These are phyloP conservation scores for Cheilosia urbana DNA, from an alignment of 2,888 invertebrate species.

Conservation along the genomic window DNA sequence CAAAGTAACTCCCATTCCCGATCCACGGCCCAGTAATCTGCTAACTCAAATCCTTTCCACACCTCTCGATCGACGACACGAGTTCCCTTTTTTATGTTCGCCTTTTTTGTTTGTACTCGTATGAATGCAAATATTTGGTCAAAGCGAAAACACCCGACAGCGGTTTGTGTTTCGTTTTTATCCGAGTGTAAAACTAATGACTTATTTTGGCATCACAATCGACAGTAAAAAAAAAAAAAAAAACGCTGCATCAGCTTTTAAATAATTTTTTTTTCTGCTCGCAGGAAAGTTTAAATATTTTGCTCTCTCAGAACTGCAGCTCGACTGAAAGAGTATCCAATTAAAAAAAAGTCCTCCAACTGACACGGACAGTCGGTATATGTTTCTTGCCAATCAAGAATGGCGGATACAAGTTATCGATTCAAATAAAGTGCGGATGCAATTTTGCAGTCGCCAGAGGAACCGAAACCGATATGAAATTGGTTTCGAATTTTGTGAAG, in stretches of 20 bases:
- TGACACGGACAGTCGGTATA: constrained; percentile 11
- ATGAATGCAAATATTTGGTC: constrained; percentile 52
- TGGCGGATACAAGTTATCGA: constrained; percentile 11
- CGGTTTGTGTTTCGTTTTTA: constrained; percentile 14
- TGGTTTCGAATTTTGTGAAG: constrained; percentile 18
- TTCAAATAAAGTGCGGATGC: constrained; percentile 24
- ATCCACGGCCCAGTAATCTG: constrained; percentile 25
- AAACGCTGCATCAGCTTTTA: neutral
- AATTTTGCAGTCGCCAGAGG: neutral
- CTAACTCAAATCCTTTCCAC: constrained; percentile 57
- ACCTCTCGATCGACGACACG: constrained; percentile 35
- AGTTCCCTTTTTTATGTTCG: neutral
- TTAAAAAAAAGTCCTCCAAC: constrained; percentile 35
- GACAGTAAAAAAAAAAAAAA: constrained; percentile 6
- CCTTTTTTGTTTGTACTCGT: neutral
- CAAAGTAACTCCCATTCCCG: neutral
- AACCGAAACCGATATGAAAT: constrained; percentile 28
- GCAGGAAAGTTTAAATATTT: neutral
- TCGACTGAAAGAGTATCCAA: constrained; percentile 19
- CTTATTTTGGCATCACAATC: constrained; percentile 31
- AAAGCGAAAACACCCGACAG: constrained; percentile 32
- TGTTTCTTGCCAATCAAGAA: constrained; percentile 6
- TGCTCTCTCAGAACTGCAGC: neutral
- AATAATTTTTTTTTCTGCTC: neutral
- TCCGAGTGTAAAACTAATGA: constrained; percentile 33